Evolutionary conservation across 2,113 vertebrate species (phyloP).

Genomic region (Tor tambroides): DNA sequence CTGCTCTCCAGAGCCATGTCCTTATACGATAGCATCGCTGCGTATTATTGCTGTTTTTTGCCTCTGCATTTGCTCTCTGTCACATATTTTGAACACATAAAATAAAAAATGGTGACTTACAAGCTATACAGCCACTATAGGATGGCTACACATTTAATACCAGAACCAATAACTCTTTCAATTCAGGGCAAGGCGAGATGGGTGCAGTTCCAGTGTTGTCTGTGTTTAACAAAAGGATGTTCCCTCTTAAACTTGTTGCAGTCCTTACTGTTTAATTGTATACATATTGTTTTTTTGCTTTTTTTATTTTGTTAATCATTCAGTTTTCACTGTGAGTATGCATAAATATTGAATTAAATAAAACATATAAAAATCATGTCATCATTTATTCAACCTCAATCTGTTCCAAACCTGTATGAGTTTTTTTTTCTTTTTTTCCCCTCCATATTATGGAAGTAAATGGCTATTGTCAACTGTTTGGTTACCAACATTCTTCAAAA

Average conservation of each 20-base stretch:
- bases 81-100: conserved; percentile 23
- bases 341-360: not conserved
- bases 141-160: not conserved
- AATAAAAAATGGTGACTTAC: conserved; percentile 7
- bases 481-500: not conserved
- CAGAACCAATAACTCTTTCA: conserved; percentile 6
- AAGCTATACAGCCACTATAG: not conserved
- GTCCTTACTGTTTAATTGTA: not conserved
- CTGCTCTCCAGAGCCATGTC: conserved; percentile 24
- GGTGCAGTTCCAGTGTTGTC: not conserved
- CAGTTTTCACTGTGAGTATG: not conserved
- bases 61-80: not conserved
- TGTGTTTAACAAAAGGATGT: not conserved
- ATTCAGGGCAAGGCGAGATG: not conserved
- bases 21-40: conserved; percentile 9
- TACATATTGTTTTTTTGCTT: not conserved
- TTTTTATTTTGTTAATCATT: not conserved
- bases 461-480: not conserved
- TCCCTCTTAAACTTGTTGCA: not conserved
- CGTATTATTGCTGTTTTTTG: not conserved
- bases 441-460: not conserved
- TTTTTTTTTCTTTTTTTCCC: not conserved
- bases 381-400: not conserved
- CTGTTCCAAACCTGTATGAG: not conserved
- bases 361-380: not conserved